Conservation (phyloP, 2,888 invertebrate genomes). For the Drosophila mimetica region DNA sequence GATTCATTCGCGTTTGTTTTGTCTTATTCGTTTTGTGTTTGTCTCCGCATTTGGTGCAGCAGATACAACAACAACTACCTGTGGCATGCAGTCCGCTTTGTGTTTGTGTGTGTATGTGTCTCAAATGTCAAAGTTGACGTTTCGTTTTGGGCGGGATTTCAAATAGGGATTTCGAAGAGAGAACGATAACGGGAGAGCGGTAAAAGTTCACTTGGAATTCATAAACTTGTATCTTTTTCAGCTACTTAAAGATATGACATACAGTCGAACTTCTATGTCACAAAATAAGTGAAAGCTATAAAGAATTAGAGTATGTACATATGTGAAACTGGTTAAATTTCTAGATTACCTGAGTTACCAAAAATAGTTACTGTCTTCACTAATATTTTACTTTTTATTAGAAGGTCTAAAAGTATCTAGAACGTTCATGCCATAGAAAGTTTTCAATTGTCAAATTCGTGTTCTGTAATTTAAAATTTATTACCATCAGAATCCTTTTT, state of each 20-base stretch:
- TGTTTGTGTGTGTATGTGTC: slow-evolving; percentile 8
- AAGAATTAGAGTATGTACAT: no score
- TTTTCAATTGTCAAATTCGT: no score
- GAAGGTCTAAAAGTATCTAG: not conserved
- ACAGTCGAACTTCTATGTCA: not conserved
- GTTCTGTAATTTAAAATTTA: no score
- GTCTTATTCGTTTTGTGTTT: slow-evolving; percentile 12
- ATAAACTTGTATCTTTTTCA: not conserved
- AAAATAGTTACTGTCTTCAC: no score
- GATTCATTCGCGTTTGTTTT: slow-evolving; percentile 59
- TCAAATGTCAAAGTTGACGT: slow-evolving; percentile 70
- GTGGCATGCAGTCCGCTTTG: slow-evolving; percentile 50
- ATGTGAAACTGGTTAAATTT: no score
- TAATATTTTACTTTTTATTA: not conserved
- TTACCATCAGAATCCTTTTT: no score
- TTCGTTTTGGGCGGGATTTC: slow-evolving; percentile 43
- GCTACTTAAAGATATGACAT: not conserved
- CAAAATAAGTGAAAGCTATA: no score
- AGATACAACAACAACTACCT: slow-evolving; percentile 54
- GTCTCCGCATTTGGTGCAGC: slow-evolving; percentile 21
- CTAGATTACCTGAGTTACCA: no score
- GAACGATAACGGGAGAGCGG: not conserved
- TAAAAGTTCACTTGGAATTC: not conserved
- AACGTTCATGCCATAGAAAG: no score
- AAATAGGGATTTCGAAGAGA: slow-evolving; percentile 12